phyloP scores from a whole-genome alignment of 1,140 invertebrate species.

The Cyphomyrmex costatus region DNA sequence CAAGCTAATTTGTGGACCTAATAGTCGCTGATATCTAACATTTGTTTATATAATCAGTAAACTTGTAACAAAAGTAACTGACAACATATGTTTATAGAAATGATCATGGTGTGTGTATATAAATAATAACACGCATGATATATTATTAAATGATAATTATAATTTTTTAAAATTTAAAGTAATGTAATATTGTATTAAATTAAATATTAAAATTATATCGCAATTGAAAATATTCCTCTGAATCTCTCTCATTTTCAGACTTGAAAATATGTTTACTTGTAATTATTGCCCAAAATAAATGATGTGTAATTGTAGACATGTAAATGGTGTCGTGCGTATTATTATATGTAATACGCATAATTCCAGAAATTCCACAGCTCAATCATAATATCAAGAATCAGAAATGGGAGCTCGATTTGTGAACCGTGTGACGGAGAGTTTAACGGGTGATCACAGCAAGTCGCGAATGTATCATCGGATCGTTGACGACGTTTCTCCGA shows the following conservation, averaged over 20 bases:
- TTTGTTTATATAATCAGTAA: background rate
- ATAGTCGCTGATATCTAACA: background rate
- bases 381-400: conserved; percentile 7
- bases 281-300: background rate
- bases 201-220: background rate
- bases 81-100: background rate
- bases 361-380: conserved; percentile 29
- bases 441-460: conserved; percentile 60
- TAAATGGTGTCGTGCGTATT: background rate
- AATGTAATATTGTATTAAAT: no score
- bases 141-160: no score
- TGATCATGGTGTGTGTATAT: background rate
- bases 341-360: background rate
- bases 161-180: no score
- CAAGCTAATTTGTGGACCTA: background rate
- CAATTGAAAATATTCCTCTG: background rate
- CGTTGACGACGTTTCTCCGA: conserved; percentile 14
- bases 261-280: background rate
- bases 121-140: background rate
- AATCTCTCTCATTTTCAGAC: no score
- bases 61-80: background rate
- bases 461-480: conserved; percentile 25
- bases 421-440: conserved; percentile 59
- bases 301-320: background rate
- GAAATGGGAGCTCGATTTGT: conserved; percentile 2